Percentiles rank a stretch among this genome's conserved stretches.
These are phyloP conservation scores for Bradypodion ventrale DNA, from an alignment of 2,797 vertebrate genomes.

Conservation along the genomic window DNA sequence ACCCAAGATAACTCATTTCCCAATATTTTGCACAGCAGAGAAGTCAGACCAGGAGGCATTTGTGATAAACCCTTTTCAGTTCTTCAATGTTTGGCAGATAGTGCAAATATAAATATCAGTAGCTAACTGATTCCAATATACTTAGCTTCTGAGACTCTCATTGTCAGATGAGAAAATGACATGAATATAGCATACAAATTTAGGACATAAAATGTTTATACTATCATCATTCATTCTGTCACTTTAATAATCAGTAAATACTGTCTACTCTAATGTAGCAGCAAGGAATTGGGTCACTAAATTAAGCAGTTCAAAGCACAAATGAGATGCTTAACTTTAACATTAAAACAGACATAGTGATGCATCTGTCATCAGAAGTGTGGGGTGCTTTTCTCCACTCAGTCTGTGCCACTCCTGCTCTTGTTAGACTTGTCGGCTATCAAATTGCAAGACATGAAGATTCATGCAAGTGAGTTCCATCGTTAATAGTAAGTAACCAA, in stretches of 20 bases:
- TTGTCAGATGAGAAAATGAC: neutral
- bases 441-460: no score
- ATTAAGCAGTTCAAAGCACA: neutral
- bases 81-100: neutral
- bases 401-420: no score
- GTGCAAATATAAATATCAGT: neutral
- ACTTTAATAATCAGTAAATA: constrained; percentile 13
- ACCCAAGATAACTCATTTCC: neutral
- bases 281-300: constrained; percentile 6
- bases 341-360: neutral
- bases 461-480: no score
- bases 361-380: neutral
- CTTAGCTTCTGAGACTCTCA: neutral
- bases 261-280: constrained; percentile 7
- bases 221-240: constrained; percentile 2
- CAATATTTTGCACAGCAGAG: neutral
- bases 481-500: neutral
- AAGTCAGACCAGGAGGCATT: neutral
- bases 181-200: neutral
- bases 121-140: neutral
- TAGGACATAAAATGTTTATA: constrained; percentile 7
- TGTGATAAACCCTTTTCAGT: neutral
- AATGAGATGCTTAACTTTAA: neutral
- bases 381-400: neutral
- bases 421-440: no score